Conservation (phyloP, 2,888 invertebrate species). For the Smittia aterrima region DNA sequence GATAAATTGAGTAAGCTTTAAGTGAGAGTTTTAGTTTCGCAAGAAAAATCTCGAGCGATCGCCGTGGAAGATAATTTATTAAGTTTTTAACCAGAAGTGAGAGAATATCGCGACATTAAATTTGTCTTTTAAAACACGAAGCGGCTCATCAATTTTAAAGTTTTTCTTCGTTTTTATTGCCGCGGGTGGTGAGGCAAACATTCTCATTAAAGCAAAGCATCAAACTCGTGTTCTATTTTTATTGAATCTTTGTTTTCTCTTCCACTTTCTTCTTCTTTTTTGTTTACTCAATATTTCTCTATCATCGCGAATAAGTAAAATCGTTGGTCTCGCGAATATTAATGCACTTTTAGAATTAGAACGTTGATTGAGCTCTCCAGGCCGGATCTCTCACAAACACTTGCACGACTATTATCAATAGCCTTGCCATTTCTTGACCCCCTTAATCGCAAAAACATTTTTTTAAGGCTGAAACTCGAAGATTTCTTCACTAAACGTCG, state of each 20-base stretch:
- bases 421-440: constrained; percentile 41
- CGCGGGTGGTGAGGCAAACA: too few relatives aligned
- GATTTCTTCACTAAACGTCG: constrained; percentile 24
- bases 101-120: background rate
- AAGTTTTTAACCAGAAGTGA: background rate
- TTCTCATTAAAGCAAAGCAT: background rate
- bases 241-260: background rate
- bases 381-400: constrained; percentile 18
- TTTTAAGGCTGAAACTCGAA: constrained; percentile 26
- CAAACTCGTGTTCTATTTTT: constrained; percentile 21
- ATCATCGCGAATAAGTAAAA: constrained; percentile 12
- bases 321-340: background rate
- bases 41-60: background rate
- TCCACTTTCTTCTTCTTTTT: background rate
- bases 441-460: constrained; percentile 37
- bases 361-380: background rate
- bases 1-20: too few relatives aligned
- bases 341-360: constrained; percentile 26
- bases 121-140: background rate
- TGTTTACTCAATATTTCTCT: constrained; percentile 14
- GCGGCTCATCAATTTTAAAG: background rate
- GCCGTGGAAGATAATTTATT: background rate
- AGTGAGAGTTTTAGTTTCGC: background rate
- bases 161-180: background rate
- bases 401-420: constrained; percentile 22